Evolutionary conservation across 2,113 vertebrate genomes (phyloP), one percentile per base, ranked within the genome.

Genomic region (Alouatta palliata): DNA sequence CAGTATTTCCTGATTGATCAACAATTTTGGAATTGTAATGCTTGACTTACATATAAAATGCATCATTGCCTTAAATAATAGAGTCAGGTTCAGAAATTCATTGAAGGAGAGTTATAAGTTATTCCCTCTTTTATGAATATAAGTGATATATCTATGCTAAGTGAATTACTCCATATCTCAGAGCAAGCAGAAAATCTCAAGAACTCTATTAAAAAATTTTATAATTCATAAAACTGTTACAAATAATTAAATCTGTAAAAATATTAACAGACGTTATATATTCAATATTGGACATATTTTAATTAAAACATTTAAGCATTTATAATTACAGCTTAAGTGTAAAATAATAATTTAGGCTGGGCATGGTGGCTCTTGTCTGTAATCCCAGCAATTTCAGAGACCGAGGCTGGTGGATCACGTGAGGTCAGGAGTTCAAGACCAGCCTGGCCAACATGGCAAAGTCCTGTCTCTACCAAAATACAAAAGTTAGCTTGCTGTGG

Each of bases 11-110:
- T 94, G 49, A 81, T 9, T 85, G 40, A 23, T 79, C 27, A 91
- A 56, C 45, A 95, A 79, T 56, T 96, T 61, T 80, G 32, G 93
- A 89, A 83, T 82, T 75, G 45, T 75, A 91, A 87, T 49, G 79
- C 37, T 86, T 71, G 64, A 85, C 2, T 75, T 64, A 35, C 17
- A 76, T 64, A 70, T 73, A 89, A 94, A 96, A 93, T 84, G 5
- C 54, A 75, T 87, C 32, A 81, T 30, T 82, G 19, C 17, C 20
- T 96, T 49, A 73, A 43, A 82, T 88, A 20, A 94, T 10, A 27
- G 3, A 90, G 7, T 75, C 4, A 82, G 10, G 13, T 54, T 94
- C 17, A 93, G 47, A 92, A 93, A 73, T 11, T 87, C 20, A 87
- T 1, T 76, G 27, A 80, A 94, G 45, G 61, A 83, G 52, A 90